These are phyloP conservation scores for Tragopan temminckii DNA, from an alignment of 2,797 vertebrate species.

Conservation along the genomic window DNA sequence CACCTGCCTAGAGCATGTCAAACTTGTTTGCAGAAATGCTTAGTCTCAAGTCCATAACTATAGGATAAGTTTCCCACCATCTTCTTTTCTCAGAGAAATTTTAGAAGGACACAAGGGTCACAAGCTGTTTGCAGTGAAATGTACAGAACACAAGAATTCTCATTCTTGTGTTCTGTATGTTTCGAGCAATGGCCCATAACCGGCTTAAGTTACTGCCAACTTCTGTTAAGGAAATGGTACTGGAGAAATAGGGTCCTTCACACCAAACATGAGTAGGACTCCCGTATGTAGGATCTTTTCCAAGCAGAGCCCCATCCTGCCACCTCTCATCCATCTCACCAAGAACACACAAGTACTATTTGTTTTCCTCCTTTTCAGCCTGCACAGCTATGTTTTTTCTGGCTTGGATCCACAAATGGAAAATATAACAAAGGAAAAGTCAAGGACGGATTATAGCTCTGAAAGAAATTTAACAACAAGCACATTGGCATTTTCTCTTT, in stretches of 20 bases:
- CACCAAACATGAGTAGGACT: neutral
- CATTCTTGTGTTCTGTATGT: neutral
- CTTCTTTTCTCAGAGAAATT: neutral
- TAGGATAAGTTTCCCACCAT: neutral
- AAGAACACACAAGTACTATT: conserved; percentile 53
- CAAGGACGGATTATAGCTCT: conserved; percentile 75
- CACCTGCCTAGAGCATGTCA: neutral
- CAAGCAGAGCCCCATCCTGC: conserved; percentile 23
- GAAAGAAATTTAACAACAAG: conserved; percentile 79
- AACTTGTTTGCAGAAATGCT: neutral
- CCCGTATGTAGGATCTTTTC: neutral
- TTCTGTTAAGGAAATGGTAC: neutral
- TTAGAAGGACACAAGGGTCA: neutral
- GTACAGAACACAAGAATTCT: neutral
- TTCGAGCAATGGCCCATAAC: neutral
- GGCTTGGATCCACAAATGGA: conserved; percentile 73
- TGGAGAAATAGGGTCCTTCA: neutral
- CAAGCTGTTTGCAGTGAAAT: neutral
- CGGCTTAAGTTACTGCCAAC: neutral
- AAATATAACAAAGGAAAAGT: conserved; percentile 78
- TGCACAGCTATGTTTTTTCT: conserved; percentile 77
- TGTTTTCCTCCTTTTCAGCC: conserved; percentile 52
- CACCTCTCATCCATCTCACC: conserved; percentile 48
- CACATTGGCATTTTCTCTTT: conserved; percentile 72
- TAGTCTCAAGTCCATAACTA: neutral